Conservation (phyloP, 2,888 invertebrate species). For the Platycheirus rosarum region DNA sequence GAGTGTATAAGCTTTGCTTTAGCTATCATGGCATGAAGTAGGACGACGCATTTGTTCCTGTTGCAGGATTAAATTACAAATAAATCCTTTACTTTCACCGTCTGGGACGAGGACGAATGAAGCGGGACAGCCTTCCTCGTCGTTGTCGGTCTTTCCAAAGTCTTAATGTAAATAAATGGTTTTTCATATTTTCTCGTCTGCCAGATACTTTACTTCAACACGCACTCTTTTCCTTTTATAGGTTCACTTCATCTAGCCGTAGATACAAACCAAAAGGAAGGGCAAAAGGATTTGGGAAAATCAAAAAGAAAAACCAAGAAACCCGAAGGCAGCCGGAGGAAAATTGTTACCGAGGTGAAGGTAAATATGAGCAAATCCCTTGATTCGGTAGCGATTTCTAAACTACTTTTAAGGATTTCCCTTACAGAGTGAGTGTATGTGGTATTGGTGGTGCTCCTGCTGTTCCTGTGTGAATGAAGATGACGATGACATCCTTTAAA, state of each 20-base stretch:
- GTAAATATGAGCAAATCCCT: slow-evolving; percentile 69
- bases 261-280: neutral
- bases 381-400: slow-evolving; percentile 65
- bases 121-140: slow-evolving; percentile 1
- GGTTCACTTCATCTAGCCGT: slow-evolving; percentile 10
- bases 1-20: slow-evolving; percentile 55
- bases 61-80: slow-evolving; percentile 68
- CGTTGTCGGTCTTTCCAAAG: slow-evolving; percentile 10
- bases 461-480: slow-evolving; percentile 50
- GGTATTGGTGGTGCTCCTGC: neutral
- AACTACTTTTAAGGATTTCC: slow-evolving; percentile 69
- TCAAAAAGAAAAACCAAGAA: neutral
- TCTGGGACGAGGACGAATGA: slow-evolving; percentile 2
- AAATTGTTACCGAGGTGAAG: slow-evolving; percentile 66
- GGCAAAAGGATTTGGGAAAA: slow-evolving; percentile 50
- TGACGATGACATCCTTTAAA: slow-evolving; percentile 64
- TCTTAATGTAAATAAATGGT: slow-evolving; percentile 69
- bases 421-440: slow-evolving; percentile 44
- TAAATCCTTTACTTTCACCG: slow-evolving; percentile 61
- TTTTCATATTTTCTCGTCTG: slow-evolving; percentile 64
- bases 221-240: slow-evolving; percentile 29
- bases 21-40: slow-evolving; percentile 62
- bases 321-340: slow-evolving; percentile 10
- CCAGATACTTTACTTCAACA: slow-evolving; percentile 18
- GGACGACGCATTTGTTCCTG: slow-evolving; percentile 70